A percentile compares a stretch with the other conserved stretches of the same genome.
These are phyloP conservation scores for Sitta europaea DNA, from an alignment of 2,113 vertebrate species.

Conservation along the genomic window DNA sequence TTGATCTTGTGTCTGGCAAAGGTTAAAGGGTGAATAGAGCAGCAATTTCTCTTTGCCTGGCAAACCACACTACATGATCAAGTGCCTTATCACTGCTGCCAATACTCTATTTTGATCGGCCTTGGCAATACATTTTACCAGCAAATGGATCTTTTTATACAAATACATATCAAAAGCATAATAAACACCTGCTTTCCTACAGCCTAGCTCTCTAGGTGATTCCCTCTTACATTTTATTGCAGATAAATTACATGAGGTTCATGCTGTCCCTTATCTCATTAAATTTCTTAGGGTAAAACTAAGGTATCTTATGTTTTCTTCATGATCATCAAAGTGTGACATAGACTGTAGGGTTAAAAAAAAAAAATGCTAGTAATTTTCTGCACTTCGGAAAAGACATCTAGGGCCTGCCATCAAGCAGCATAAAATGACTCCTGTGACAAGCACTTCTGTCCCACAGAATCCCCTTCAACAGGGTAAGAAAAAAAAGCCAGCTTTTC, in stretches of 20 bases:
- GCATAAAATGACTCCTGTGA: neutral
- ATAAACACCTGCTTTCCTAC: neutral
- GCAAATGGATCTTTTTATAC: neutral
- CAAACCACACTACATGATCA: neutral
- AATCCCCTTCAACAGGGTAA: neutral
- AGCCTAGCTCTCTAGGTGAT: neutral
- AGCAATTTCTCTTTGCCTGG: neutral
- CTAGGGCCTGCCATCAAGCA: neutral
- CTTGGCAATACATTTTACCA: neutral
- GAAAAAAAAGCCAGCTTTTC: neutral
- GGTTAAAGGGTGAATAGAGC: neutral
- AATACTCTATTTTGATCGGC: neutral
- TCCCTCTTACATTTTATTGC: neutral
- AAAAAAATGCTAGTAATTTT: neutral
- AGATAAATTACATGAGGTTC: neutral
- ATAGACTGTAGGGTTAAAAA: neutral
- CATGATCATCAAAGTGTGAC: neutral
- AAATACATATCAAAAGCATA: neutral
- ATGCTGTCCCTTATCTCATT: neutral
- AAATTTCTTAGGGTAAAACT: neutral
- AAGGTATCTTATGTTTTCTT: neutral
- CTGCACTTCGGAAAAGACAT: neutral
- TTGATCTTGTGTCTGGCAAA: neutral
- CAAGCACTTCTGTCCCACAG: neutral
- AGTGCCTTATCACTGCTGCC: neutral